Conservation (phyloP, 2,888 invertebrate species). For the Phasia obesa region DNA sequence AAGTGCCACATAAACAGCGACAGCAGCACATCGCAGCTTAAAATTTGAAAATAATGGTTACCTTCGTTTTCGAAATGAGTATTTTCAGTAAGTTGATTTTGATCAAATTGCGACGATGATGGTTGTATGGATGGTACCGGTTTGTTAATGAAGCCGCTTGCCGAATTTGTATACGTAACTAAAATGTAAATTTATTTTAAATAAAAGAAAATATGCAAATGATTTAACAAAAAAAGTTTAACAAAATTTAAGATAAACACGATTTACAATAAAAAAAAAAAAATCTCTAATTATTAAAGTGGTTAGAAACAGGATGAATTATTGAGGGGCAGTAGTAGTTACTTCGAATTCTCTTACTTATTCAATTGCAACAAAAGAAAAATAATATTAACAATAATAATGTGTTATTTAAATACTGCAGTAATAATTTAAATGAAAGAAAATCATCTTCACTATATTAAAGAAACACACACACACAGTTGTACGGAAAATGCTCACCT, state of each 20-base stretch:
- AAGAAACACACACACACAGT: conserved; percentile 64
- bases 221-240: background rate
- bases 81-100: conserved; percentile 60
- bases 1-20: conserved; percentile 6
- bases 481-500: conserved; percentile 20
- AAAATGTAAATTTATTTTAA: conserved; percentile 70
- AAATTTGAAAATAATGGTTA: conserved; percentile 72
- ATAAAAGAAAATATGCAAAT: conserved; percentile 51
- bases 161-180: conserved; percentile 77
- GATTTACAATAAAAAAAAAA: conserved; percentile 12
- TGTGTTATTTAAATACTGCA: conserved; percentile 12
- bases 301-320: conserved; percentile 31
- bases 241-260: conserved; percentile 1
- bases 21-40: conserved; percentile 7
- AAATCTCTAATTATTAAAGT: background rate
- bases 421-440: conserved; percentile 26
- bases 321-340: conserved; percentile 7
- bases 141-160: conserved; percentile 73
- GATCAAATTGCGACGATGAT: conserved; percentile 56
- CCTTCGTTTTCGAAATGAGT: conserved; percentile 78
- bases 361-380: conserved; percentile 16
- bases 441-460: conserved; percentile 50
- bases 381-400: background rate
- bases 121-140: conserved; percentile 49
- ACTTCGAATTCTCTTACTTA: conserved; percentile 11